phyloP scores from a whole-genome alignment of 2,888 invertebrate genomes.

The Epinotia brunnichana region DNA sequence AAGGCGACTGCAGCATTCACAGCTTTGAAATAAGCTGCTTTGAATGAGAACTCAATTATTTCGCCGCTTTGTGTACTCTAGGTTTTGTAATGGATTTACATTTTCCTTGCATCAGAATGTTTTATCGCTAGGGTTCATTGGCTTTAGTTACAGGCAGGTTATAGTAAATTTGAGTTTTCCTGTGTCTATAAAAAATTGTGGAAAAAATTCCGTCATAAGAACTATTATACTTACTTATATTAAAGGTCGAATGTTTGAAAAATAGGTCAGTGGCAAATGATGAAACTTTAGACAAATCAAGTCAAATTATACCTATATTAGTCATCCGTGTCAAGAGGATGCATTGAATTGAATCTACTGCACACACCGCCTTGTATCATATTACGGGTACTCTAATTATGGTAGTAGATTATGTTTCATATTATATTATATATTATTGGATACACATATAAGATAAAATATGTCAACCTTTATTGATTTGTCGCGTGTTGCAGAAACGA shows the following conservation, averaged over 20 bases:
- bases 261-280: not conserved
- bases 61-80: conserved; percentile 20
- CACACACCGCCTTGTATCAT: not conserved
- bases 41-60: conserved; percentile 38
- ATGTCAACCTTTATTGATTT: no score
- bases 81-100: conserved; percentile 22
- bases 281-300: not conserved
- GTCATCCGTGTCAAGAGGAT: no score
- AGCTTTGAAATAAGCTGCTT: conserved; percentile 39
- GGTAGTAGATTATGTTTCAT: not conserved
- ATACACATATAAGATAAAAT: no score
- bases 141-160: not conserved
- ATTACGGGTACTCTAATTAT: not conserved
- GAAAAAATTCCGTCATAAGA: not conserved
- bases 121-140: not conserved
- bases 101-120: conserved; percentile 1
- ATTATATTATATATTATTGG: no score
- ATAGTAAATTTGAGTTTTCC: not conserved
- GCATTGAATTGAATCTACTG: not conserved
- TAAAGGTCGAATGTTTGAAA: not conserved
- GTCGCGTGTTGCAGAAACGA: no score
- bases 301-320: not conserved
- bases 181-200: not conserved
- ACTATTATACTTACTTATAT: not conserved
- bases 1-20: conserved; percentile 24